Percentiles rank a stretch among this genome's conserved stretches.
Conservation (phyloP, 2,113 vertebrate species). For the pig (Sus scrofa) region DNA sequence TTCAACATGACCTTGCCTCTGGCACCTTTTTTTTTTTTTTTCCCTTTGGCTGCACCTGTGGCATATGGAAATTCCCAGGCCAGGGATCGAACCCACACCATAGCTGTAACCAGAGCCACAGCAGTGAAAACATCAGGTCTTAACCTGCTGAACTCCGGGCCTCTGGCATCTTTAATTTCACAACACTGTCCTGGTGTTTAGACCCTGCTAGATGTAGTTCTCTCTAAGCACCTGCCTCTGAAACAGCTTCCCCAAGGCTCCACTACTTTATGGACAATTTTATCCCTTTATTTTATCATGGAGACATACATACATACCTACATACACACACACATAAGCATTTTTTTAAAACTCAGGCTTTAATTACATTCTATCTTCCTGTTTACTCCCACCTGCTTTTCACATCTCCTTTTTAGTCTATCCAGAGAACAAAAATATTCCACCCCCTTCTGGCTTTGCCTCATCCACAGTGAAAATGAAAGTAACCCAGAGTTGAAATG, state of each 20-base stretch:
- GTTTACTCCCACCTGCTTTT: neutral
- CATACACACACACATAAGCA: neutral
- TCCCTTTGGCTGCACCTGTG: too few species aligned
- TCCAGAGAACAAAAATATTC: conserved; percentile 3
- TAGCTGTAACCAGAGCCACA: too few species aligned
- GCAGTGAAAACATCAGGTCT: too few species aligned
- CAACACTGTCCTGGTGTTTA: neutral
- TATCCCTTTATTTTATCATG: neutral
- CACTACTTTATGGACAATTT: neutral
- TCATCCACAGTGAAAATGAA: neutral
- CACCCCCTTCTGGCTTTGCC: neutral
- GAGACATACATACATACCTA: neutral
- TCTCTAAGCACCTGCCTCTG: neutral
- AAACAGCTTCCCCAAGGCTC: neutral
- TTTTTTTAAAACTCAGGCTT: neutral
- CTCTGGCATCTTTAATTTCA: neutral
- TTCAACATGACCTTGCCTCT: neutral
- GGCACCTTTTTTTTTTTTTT: too few species aligned
- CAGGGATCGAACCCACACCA: too few species aligned
- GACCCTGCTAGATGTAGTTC: fast-evolving
- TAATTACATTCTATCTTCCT: neutral
- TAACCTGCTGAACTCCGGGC: too few species aligned
- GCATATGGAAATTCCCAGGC: too few species aligned
- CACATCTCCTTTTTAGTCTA: neutral
- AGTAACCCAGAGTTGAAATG: neutral